Conservation (phyloP, 64 coral and sea anemone species). For the Dendrophyllia cribrosa region DNA sequence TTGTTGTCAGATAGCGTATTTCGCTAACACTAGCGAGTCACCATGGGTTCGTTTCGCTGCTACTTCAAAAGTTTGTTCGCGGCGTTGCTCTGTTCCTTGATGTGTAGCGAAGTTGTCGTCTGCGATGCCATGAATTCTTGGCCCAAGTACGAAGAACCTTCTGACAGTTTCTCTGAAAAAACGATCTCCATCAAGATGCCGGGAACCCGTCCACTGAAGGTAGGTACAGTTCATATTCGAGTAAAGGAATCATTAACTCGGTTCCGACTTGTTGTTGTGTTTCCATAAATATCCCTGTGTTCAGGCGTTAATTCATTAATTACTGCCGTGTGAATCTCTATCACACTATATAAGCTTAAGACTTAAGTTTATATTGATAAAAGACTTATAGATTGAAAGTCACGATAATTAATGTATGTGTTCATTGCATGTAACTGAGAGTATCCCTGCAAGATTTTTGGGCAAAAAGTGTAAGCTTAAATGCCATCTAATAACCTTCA, state of each 20-base stretch:
- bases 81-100: not conserved
- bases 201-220: conserved; percentile 35
- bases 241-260: too few species aligned
- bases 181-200: conserved; percentile 24
- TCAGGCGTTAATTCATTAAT: too few species aligned
- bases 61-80: not conserved
- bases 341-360: too few species aligned
- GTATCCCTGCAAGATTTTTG: too few species aligned
- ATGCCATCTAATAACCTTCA: too few species aligned
- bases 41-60: not conserved
- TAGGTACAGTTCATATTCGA: not conserved
- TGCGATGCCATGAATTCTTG: not conserved
- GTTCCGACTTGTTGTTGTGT: too few species aligned
- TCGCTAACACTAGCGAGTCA: not conserved
- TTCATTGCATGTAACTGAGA: not conserved
- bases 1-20: not conserved
- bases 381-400: not conserved
- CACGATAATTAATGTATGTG: not conserved
- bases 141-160: not conserved
- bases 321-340: too few species aligned
- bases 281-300: too few species aligned
- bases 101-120: not conserved
- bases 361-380: too few species aligned
- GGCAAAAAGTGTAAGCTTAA: not conserved
- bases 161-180: not conserved